Base-by-base conservation (phyloP, 2,797 vertebrate species). In the Rhinogobio ventralis region DNA sequence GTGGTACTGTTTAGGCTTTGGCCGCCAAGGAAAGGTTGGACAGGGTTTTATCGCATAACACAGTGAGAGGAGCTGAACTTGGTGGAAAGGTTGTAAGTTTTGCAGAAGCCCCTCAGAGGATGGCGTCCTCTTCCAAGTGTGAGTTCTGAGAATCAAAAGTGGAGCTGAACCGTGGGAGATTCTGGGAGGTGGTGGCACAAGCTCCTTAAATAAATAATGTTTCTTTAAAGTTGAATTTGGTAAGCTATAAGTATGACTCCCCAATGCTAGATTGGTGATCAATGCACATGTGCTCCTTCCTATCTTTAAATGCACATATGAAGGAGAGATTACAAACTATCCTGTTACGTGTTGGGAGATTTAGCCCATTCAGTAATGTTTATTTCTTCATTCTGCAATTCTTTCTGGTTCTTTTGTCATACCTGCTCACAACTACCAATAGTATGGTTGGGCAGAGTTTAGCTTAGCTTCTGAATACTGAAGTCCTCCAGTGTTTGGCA, bases 1-100 rank as follows among this genome's bases (percentile, higher is more conserved):
- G 25, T 83, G 53, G 78, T 79, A 78, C 72, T 84, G 82, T 78
- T 78, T 84, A 66, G 74, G 74, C 36, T 78, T 78, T 71, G 66
- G 67, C 68, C 15, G 36, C 60, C 81, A 73, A 66, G 72, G 81
- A 73, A 84, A 73, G 83, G 55, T 77, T 71, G 78, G 53, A 60
- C 39, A 57, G 71, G 66, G 83, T 67, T 86, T 73, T 62, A 79
- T 86, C 85, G 11, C 85, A 73, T 66, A 74, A 62, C 74, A 71
- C 82, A 36, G 33, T 49, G 33, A 64, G 57, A 66, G 64, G 64
- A 19, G 36, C 64, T 84, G 82, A 84, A 84, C 82, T 71, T 71
- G 8, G 13, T 84, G 66, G 51, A 84, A 84, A 68, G 74, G 74
- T 53, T 76, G 82, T 45, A 83, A 20, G 72, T 83, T 76, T 76